Conservation (phyloP, 2,888 invertebrate genomes). For the Agrochola litura region DNA sequence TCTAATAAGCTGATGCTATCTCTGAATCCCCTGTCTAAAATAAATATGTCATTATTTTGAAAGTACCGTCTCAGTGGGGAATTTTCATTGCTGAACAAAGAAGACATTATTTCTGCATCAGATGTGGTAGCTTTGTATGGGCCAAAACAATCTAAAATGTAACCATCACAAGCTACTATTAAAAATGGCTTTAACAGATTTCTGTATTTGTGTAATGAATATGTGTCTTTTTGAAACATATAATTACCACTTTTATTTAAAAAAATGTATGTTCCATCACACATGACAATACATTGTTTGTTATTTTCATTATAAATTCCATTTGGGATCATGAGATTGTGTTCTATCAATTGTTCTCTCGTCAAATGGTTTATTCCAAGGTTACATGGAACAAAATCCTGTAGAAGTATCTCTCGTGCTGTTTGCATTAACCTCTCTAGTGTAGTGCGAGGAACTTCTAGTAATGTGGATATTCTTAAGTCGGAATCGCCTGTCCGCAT, state of each 20-base stretch:
- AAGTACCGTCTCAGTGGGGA: slow-evolving; percentile 8
- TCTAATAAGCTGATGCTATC: slow-evolving; percentile 6
- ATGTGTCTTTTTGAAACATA: not conserved
- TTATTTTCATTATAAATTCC: slow-evolving; percentile 27
- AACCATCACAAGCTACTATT: too few species aligned
- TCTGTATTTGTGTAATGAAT: too few species aligned
- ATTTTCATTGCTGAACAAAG: slow-evolving; percentile 13
- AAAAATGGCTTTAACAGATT: too few species aligned
- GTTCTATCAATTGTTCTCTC: slow-evolving; percentile 9
- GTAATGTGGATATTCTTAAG: slow-evolving; percentile 18
- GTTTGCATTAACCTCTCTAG: slow-evolving; percentile 15
- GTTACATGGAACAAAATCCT: slow-evolving; percentile 13
- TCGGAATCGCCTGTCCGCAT: slow-evolving; percentile 29
- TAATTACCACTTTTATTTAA: slow-evolving; percentile 9
- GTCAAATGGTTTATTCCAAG: slow-evolving; percentile 12
- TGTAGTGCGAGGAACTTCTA: slow-evolving; percentile 30
- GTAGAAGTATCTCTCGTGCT: not conserved
- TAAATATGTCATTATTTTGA: slow-evolving; percentile 21
- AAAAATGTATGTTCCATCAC: slow-evolving; percentile 31
- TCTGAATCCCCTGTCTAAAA: slow-evolving; percentile 18
- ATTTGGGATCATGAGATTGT: slow-evolving; percentile 32
- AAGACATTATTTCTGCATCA: too few species aligned
- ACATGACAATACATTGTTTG: slow-evolving; percentile 21
- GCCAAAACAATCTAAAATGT: too few species aligned
- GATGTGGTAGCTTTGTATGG: too few species aligned